Evolutionary conservation across 64 coral and sea anemone genomes (phyloP).

Genomic region (Acropora tenuis): DNA sequence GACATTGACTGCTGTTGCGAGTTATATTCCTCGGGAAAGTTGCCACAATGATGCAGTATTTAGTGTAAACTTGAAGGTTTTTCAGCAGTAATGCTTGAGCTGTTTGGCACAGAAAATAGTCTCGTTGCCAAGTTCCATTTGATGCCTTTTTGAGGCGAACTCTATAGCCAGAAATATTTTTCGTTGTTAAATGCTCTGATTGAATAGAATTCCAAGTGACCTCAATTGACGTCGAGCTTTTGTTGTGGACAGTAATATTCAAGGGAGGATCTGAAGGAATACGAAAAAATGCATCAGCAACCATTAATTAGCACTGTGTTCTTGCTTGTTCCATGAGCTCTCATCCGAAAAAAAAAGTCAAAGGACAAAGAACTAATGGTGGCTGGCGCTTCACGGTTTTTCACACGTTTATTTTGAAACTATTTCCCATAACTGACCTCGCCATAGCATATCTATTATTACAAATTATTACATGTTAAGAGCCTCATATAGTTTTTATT

Average conservation of each 20-base stretch:
- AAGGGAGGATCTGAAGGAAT: neutral
- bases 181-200: neutral
- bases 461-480: too few species aligned
- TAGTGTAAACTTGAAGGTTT: neutral
- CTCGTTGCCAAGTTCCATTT: too few species aligned
- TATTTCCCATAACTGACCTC: too few species aligned
- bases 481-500: too few species aligned
- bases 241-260: neutral
- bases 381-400: too few species aligned
- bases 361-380: too few species aligned
- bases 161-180: neutral
- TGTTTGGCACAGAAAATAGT: neutral
- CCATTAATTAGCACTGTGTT: too few species aligned
- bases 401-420: too few species aligned
- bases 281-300: too few species aligned
- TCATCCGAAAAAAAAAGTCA: too few species aligned
- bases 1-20: constrained; percentile 34
- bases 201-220: neutral
- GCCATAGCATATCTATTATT: too few species aligned
- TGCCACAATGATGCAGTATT: constrained; percentile 6
- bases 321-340: too few species aligned
- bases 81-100: neutral
- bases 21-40: neutral
- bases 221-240: constrained; percentile 11
- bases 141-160: neutral